These are phyloP conservation scores for Stratiomys singularior DNA, from an alignment of 2,888 invertebrate genomes.

Conservation along the genomic window DNA sequence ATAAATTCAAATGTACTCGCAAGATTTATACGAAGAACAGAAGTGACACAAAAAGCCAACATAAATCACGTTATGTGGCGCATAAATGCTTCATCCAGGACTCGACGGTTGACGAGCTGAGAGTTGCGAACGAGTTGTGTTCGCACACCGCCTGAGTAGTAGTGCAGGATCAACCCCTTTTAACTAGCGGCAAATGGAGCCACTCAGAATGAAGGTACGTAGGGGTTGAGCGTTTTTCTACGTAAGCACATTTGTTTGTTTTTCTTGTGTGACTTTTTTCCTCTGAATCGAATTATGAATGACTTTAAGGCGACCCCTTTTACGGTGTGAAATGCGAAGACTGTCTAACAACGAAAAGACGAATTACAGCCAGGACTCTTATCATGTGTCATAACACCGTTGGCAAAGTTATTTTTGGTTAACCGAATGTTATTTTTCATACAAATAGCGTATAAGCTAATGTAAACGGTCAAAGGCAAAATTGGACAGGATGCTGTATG, in stretches of 20 bases:
- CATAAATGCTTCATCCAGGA: conserved; percentile 46
- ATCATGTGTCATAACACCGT: conserved; percentile 23
- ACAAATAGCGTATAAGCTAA: too few species aligned
- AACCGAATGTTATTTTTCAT: too few species aligned
- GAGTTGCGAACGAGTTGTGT: conserved; percentile 29
- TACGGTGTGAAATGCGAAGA: conserved; percentile 7
- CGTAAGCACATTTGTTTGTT: conserved; percentile 10
- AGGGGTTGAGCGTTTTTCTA: background rate
- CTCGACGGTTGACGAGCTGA: conserved; percentile 18
- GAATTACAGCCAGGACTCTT: conserved; percentile 42
- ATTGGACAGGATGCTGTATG: too few species aligned
- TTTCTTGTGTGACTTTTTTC: background rate
- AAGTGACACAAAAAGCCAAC: conserved; percentile 50
- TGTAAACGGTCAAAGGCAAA: too few species aligned
- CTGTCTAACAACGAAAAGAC: conserved; percentile 14
- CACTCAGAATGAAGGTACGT: conserved; percentile 2
- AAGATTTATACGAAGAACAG: conserved; percentile 50
- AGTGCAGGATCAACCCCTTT: conserved; percentile 2
- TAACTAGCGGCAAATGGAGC: conserved; percentile 13
- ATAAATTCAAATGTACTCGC: conserved; percentile 50
- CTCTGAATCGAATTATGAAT: background rate
- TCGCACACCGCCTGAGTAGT: conserved; percentile 1
- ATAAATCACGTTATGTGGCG: conserved; percentile 50
- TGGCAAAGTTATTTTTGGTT: too few species aligned
- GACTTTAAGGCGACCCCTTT: background rate